phyloP scores from a whole-genome alignment of 1,140 invertebrate genomes.

The Calliphora vicina region DNA sequence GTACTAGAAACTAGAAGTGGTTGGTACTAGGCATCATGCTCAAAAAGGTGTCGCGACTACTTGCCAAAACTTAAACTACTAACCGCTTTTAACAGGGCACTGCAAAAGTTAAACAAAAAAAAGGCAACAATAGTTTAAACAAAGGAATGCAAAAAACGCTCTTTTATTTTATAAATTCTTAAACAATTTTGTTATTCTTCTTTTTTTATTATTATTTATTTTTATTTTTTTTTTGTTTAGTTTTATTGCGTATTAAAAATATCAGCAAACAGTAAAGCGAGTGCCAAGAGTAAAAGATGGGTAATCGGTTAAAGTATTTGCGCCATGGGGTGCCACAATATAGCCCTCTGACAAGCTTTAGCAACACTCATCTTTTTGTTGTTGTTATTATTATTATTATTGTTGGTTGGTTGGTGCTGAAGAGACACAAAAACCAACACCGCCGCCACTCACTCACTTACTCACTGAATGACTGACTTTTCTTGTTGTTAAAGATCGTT shows the following conservation, averaged over 20 bases:
- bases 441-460: constrained; percentile 26
- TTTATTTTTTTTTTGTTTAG: neutral
- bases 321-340: constrained; percentile 32
- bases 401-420: too few species aligned
- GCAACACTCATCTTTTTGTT: constrained; percentile 27
- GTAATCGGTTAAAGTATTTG: constrained; percentile 35
- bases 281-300: constrained; percentile 27
- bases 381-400: too few species aligned
- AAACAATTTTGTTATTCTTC: constrained; percentile 8
- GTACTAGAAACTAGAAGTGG: too few species aligned
- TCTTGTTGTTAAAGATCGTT: constrained; percentile 28
- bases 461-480: constrained; percentile 15
- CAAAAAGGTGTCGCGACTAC: too few species aligned
- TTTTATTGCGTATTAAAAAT: constrained; percentile 31
- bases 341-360: constrained; percentile 24
- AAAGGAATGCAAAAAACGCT: constrained; percentile 23
- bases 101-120: neutral
- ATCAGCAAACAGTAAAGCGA: constrained; percentile 13
- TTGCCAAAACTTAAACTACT: neutral
- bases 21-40: too few species aligned
- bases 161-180: constrained; percentile 17
- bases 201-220: constrained; percentile 17
- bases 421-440: neutral
- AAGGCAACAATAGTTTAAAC: constrained; percentile 27
- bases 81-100: neutral